These are phyloP conservation scores for Caranx ignobilis DNA, from an alignment of 2,113 vertebrate genomes.

Conservation along the genomic window DNA sequence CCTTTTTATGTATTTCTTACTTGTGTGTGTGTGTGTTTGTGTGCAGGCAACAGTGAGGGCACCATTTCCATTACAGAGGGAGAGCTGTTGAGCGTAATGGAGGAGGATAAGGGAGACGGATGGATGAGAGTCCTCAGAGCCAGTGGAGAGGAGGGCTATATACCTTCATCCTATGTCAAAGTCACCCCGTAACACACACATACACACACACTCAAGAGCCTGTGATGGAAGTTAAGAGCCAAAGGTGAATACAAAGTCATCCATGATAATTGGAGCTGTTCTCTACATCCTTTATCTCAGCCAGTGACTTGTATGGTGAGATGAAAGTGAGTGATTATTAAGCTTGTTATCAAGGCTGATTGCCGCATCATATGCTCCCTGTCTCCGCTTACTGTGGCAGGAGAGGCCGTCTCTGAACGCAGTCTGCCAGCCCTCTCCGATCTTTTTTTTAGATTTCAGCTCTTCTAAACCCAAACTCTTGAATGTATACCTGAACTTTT, in stretches of 20 bases:
- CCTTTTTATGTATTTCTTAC: not conserved
- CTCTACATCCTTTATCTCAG: conserved; percentile 55
- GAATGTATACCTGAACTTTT: conserved; percentile 63
- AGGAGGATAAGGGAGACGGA: conserved; percentile 89
- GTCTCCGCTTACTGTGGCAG: conserved; percentile 18
- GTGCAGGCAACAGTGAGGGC: conserved; percentile 82
- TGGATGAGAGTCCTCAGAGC: conserved; percentile 88
- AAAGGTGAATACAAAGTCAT: conserved; percentile 56
- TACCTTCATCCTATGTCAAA: conserved; percentile 89
- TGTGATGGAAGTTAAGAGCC: conserved; percentile 39
- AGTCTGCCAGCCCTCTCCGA: conserved; percentile 5
- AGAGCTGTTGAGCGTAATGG: conserved; percentile 87
- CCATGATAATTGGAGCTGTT: conserved; percentile 45
- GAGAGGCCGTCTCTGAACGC: conserved; percentile 20
- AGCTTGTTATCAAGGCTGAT: conserved; percentile 44
- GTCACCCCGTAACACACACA: conserved; percentile 32
- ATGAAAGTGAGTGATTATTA: conserved; percentile 51
- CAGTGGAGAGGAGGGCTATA: conserved; percentile 87
- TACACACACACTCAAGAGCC: conserved; percentile 27
- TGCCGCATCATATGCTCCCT: conserved; percentile 24
- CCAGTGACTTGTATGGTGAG: conserved; percentile 31
- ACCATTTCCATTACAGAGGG: conserved; percentile 87
- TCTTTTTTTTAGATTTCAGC: conserved; percentile 19
- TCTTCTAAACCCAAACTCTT: conserved; percentile 36
- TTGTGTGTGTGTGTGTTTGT: conserved; percentile 43